Evolutionary conservation across 1,140 invertebrate genomes (phyloP), one percentile per base, ranked within the genome.

Genomic region (Protaetia brevitarsis): DNA sequence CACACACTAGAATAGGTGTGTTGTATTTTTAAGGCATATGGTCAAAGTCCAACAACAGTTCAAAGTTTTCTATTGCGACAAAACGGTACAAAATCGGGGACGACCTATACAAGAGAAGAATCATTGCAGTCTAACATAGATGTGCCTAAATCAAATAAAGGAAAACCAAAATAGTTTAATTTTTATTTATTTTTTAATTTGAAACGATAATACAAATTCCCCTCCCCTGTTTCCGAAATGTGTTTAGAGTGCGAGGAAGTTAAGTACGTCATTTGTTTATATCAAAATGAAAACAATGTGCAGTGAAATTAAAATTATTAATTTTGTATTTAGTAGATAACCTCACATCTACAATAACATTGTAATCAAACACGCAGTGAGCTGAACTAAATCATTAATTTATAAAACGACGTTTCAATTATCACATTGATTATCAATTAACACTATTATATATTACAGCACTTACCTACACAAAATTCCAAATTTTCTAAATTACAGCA

Each of bases 211-310:
- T n/a, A n/a, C n/a, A n/a, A n/a, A n/a, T n/a, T n/a, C n/a, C n/a
- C n/a, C n/a, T n/a, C n/a, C n/a, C n/a, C n/a, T n/a, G n/a, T n/a
- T n/a, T n/a, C n/a, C n/a, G n/a, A n/a, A n/a, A n/a, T n/a, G n/a
- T n/a, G n/a, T n/a, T n/a, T n/a, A n/a, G n/a, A n/a, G n/a, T n/a
- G n/a, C n/a, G n/a, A n/a, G n/a, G 11, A 36, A 10, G 26, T 51
- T 23, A 51, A 51, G 19, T 51, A 51, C 41, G 41, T 45, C 37
- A 45, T 45, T 45, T 45, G 37, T 45, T 45, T 45, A 45, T 51
- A 23, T 51, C 41, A 6, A 51, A 51, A 51, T 23, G 26, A 51
- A 51, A 51, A 23, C 41, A 51, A 51, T 19, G 41, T 51, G 16
- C n/a, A 23, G 41, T 51, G 41, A 23, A 8, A 23, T 19, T 51